These are phyloP conservation scores for Melanaphis sacchari DNA, from an alignment of 1,140 invertebrate species.

Conservation along the genomic window DNA sequence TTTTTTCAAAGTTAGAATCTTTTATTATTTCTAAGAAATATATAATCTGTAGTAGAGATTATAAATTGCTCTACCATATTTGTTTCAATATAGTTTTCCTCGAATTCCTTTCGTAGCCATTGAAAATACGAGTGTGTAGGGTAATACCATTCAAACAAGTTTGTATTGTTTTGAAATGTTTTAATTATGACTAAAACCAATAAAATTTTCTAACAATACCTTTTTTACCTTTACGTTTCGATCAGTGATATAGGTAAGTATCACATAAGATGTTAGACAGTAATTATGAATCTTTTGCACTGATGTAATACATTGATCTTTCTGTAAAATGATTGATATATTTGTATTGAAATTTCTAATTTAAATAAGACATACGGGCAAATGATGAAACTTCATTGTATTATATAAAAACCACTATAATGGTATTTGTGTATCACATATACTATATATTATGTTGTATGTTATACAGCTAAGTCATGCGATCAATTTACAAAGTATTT, in stretches of 20 bases:
- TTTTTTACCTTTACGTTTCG: background rate
- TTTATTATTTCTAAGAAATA: background rate
- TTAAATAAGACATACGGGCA: too few species aligned
- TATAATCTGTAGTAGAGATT: background rate
- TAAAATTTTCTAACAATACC: background rate
- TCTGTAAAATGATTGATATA: background rate
- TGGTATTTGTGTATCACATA: too few species aligned
- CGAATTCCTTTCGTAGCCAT: background rate
- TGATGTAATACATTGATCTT: background rate
- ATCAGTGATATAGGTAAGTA: background rate
- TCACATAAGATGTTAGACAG: background rate
- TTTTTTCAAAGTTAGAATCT: background rate
- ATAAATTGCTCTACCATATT: background rate
- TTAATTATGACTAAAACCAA: conserved; percentile 30
- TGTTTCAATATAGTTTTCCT: conserved; percentile 16
- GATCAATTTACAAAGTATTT: background rate
- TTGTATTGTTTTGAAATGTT: conserved; percentile 29
- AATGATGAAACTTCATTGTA: background rate
- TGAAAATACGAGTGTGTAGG: background rate
- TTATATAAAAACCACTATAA: too few species aligned
- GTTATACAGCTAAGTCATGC: too few species aligned
- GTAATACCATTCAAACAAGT: background rate
- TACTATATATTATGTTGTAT: too few species aligned
- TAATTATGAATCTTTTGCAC: background rate
- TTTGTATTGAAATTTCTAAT: background rate